A percentile compares a stretch with the other conserved stretches of the same genome.
These are phyloP conservation scores for Cassiopea xamachana DNA, from an alignment of 30 jellyfish, hydroid and myxozoan species.

Conservation along the genomic window DNA sequence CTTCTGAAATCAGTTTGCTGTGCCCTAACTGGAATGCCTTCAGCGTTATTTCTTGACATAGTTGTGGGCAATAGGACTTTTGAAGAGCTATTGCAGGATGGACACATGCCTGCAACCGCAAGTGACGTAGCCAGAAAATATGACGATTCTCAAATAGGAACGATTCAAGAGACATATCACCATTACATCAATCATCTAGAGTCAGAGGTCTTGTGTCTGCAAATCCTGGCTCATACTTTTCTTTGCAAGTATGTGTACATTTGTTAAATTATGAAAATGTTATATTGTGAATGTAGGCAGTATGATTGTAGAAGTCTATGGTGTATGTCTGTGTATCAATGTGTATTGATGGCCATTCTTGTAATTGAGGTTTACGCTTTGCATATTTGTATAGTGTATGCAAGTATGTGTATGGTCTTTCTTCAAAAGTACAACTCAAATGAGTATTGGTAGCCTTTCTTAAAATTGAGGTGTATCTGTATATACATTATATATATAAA, in stretches of 20 bases:
- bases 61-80: constrained; percentile 26
- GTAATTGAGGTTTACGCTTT: too few species aligned
- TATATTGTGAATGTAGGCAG: too few species aligned
- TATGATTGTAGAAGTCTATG: too few species aligned
- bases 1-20: constrained; percentile 43
- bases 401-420: too few species aligned
- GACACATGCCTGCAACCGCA: background rate
- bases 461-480: too few species aligned
- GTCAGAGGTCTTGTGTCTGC: constrained; percentile 34
- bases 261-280: background rate
- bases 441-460: too few species aligned
- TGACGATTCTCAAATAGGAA: background rate
- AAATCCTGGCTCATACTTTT: constrained; percentile 27
- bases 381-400: too few species aligned
- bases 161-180: background rate
- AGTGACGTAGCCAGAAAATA: background rate
- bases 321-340: too few species aligned
- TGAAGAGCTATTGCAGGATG: constrained; percentile 48
- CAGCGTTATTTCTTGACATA: constrained; percentile 30
- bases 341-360: too few species aligned
- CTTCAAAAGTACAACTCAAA: too few species aligned
- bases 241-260: constrained; percentile 36
- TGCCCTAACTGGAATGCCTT: constrained; percentile 14
- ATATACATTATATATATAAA: too few species aligned
- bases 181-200: background rate